A percentile compares a stretch with the other conserved stretches of the same genome.
These are phyloP conservation scores for Drosophila planitibia DNA, from an alignment of 2,888 invertebrate genomes.

Conservation along the genomic window DNA sequence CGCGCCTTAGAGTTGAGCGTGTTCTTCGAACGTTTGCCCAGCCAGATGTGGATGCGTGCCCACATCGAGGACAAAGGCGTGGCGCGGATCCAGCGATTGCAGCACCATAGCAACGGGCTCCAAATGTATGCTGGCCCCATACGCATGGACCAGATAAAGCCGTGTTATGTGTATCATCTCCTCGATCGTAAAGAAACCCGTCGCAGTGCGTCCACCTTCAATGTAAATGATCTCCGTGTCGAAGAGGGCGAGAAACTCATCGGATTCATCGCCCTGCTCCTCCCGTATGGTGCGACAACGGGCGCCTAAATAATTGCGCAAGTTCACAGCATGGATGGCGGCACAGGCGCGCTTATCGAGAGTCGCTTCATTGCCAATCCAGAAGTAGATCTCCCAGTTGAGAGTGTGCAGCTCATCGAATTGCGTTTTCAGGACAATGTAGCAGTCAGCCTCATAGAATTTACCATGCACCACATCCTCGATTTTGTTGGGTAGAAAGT, in stretches of 20 bases:
- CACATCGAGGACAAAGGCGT: conserved; percentile 95
- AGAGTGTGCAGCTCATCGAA: conserved; percentile 93
- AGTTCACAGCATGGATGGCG: conserved; percentile 98
- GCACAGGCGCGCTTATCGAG: conserved; percentile 87
- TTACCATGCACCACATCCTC: conserved; percentile 98
- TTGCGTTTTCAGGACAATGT: conserved; percentile 96
- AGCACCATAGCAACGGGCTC: conserved; percentile 92
- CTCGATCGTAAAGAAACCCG: conserved; percentile 98
- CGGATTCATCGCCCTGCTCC: conserved; percentile 97
- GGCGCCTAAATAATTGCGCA: conserved; percentile 97
- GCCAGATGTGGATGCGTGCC: conserved; percentile 96
- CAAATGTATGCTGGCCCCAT: conserved; percentile 94
- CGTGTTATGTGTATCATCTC: conserved; percentile 94
- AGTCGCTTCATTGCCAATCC: conserved; percentile 98
- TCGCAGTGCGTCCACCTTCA: conserved; percentile 97
- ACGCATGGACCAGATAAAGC: conserved; percentile 94
- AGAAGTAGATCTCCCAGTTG: conserved; percentile 98
- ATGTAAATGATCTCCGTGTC: conserved; percentile 96
- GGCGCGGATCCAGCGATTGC: conserved; percentile 94
- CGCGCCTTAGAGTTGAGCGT: conserved; percentile 91
- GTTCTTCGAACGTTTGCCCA: conserved; percentile 91
- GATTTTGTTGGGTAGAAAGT: conserved; percentile 97
- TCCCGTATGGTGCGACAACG: conserved; percentile 97
- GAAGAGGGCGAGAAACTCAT: conserved; percentile 97
- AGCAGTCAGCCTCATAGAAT: conserved; percentile 99